Evolutionary conservation across 2,888 invertebrate species (phyloP).

Genomic region (Capitulum mitella): DNA sequence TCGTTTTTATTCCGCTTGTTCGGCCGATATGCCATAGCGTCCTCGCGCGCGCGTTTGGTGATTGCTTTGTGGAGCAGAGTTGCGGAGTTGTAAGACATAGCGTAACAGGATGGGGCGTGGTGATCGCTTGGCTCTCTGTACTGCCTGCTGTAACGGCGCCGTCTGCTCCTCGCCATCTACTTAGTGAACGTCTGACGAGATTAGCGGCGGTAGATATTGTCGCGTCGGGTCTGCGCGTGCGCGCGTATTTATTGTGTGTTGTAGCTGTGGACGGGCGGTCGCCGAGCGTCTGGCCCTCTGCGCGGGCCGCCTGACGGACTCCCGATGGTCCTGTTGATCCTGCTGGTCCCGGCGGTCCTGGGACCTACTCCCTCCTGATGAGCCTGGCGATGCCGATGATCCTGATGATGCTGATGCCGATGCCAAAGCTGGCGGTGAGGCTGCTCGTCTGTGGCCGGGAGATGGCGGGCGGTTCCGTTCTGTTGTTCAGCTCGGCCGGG

Average conservation of each 20-base stretch:
- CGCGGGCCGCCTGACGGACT: no score
- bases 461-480: not conserved
- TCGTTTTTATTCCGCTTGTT: not conserved
- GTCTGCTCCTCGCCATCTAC: not conserved
- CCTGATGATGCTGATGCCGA: not conserved
- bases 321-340: no score
- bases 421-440: not conserved
- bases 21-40: not conserved
- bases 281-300: no score
- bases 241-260: not conserved
- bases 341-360: no score
- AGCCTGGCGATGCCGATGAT: no score
- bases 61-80: not conserved
- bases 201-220: not conserved
- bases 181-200: not conserved
- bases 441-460: no score
- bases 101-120: no score
- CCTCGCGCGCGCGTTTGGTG: not conserved
- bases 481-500: no score
- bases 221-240: not conserved
- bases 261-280: not conserved
- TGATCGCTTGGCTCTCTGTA: no score
- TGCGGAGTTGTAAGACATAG: no score
- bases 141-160: no score
- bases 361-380: no score